phyloP scores from a whole-genome alignment of 2,797 vertebrate species.

The Gephyroberyx darwinii region DNA sequence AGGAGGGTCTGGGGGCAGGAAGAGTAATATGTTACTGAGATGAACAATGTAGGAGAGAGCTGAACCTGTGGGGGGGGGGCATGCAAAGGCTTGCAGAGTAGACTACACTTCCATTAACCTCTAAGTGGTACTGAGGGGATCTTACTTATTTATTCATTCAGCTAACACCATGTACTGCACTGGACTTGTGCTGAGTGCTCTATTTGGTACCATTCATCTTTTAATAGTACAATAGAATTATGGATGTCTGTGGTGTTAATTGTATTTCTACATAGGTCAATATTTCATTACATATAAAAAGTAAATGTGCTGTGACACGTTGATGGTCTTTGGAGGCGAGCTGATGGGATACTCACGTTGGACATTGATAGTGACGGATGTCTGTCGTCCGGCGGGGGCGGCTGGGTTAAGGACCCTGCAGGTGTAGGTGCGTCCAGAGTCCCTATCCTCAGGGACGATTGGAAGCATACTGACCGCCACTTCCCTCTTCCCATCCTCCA shows the following conservation, averaged over 20 bases:
- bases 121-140: background rate
- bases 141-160: background rate
- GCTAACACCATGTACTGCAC: background rate
- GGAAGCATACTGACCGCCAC: slow-evolving; percentile 86
- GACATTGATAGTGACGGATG: slow-evolving; percentile 87
- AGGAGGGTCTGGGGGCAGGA: slow-evolving; percentile 84
- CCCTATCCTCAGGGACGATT: slow-evolving; percentile 86
- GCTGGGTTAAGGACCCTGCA: slow-evolving; percentile 90
- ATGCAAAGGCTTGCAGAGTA: background rate
- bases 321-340: slow-evolving; percentile 12
- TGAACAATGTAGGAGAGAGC: background rate
- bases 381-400: slow-evolving; percentile 87
- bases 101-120: slow-evolving; percentile 8
- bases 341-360: slow-evolving; percentile 84
- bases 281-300: background rate
- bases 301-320: slow-evolving; percentile 11
- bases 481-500: slow-evolving; percentile 87
- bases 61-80: background rate
- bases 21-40: slow-evolving; percentile 29
- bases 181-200: background rate
- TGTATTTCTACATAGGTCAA: background rate
- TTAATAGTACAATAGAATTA: background rate
- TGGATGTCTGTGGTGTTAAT: background rate
- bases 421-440: slow-evolving; percentile 88
- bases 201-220: background rate